phyloP scores from a whole-genome alignment of 1,140 invertebrate genomes.

The Branchinecta lindahli region DNA sequence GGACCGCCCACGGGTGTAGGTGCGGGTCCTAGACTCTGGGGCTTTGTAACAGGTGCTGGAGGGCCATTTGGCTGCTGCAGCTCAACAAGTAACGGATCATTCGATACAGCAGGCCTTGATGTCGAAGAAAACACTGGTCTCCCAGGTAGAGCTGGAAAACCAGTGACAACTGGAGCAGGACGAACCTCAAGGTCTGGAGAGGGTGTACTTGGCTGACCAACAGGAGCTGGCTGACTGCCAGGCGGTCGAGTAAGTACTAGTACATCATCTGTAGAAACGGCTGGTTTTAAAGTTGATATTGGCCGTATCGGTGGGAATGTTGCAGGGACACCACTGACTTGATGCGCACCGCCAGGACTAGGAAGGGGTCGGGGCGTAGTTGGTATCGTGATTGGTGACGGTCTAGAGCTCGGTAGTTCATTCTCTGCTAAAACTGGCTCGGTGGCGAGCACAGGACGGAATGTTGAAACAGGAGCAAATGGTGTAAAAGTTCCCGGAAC shows the following conservation, averaged over 20 bases:
- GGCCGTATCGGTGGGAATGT: neutral
- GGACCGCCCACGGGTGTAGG: neutral
- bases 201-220: too few species aligned
- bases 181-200: too few species aligned
- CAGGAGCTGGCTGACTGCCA: too few species aligned
- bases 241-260: too few species aligned
- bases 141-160: neutral
- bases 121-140: conserved; percentile 8
- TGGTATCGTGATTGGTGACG: neutral
- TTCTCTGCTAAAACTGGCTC: neutral
- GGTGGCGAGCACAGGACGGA: neutral
- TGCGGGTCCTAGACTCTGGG: neutral
- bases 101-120: neutral
- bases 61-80: neutral
- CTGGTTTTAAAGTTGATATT: neutral
- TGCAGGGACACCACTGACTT: neutral
- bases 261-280: too few species aligned
- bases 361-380: neutral
- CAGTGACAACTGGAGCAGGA: neutral
- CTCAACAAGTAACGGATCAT: neutral
- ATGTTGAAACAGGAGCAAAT: neutral
- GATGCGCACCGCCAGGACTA: neutral
- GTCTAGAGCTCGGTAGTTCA: neutral
- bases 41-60: neutral
- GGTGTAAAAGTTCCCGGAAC: neutral